These are phyloP conservation scores for Arenicola marina DNA, from an alignment of 2,888 invertebrate genomes.

Conservation along the genomic window DNA sequence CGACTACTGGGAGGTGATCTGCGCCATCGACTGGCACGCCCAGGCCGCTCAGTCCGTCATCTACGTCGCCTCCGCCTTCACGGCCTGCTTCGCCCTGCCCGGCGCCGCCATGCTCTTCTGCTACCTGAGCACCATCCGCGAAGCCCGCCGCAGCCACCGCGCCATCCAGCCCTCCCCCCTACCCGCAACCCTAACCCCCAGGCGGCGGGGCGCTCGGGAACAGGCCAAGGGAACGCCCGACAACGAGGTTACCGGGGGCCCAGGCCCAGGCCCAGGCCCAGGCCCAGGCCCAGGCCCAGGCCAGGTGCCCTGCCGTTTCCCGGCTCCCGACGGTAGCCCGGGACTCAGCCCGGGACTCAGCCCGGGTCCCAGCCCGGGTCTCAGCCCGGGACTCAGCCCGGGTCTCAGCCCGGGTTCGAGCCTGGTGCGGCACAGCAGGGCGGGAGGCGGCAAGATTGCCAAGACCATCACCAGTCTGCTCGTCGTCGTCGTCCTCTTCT, in stretches of 20 bases:
- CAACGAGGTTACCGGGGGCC: not conserved
- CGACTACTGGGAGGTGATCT: constrained; percentile 58
- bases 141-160: constrained; percentile 4
- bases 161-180: not conserved
- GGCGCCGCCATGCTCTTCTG: constrained; percentile 42
- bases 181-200: not conserved
- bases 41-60: constrained; percentile 37
- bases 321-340: too few species aligned
- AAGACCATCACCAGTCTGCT: constrained; percentile 47
- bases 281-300: too few species aligned
- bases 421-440: constrained; percentile 16
- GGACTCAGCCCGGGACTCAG: too few species aligned
- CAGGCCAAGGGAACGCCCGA: not conserved
- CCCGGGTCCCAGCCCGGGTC: too few species aligned
- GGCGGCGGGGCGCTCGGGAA: not conserved
- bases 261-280: too few species aligned
- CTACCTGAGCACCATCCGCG: constrained; percentile 40
- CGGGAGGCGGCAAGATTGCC: constrained; percentile 21
- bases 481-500: constrained; percentile 53
- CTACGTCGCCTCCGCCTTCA: constrained; percentile 51
- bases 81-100: constrained; percentile 50
- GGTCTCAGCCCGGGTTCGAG: not conserved
- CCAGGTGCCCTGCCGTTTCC: too few species aligned
- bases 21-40: constrained; percentile 55
- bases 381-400: too few species aligned